Conservation (phyloP, 2,888 invertebrate genomes). For the Protophormia terraenovae region DNA sequence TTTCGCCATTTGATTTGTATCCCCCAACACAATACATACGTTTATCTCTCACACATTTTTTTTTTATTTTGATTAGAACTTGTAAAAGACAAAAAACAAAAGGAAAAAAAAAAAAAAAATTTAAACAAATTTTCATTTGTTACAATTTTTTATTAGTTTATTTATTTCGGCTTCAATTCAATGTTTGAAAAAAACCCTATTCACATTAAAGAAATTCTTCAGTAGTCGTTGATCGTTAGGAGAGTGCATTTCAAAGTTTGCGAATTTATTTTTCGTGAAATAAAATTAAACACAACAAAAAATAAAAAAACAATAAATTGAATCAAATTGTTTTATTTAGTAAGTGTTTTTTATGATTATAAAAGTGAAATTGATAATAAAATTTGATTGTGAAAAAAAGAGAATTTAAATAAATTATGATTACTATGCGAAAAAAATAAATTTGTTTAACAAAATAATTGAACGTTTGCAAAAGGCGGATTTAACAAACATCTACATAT, state of each 20-base stretch:
- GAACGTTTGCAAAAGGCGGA: neutral
- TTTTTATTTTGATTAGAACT: slow-evolving; percentile 46
- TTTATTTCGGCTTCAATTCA: neutral
- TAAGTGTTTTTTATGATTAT: neutral
- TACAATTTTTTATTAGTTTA: slow-evolving; percentile 10
- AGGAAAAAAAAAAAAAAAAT: too few species aligned
- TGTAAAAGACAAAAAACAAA: too few species aligned
- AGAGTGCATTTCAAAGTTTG: slow-evolving; percentile 43
- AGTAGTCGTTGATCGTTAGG: slow-evolving; percentile 54
- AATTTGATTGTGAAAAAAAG: neutral
- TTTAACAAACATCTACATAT: neutral
- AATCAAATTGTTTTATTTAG: neutral
- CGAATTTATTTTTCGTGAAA: neutral
- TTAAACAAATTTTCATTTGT: slow-evolving; percentile 39
- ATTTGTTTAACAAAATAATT: neutral
- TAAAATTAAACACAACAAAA: neutral
- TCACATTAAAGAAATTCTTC: slow-evolving; percentile 37
- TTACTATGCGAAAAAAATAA: neutral
- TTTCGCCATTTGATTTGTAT: neutral
- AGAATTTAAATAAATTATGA: neutral
- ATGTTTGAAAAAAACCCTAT: slow-evolving; percentile 42
- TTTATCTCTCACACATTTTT: slow-evolving; percentile 29
- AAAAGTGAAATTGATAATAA: neutral
- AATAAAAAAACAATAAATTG: too few species aligned
- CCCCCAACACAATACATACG: neutral